Evolutionary conservation across 64 coral and sea anemone genomes (phyloP).

Genomic region (Anthopleura sola): DNA sequence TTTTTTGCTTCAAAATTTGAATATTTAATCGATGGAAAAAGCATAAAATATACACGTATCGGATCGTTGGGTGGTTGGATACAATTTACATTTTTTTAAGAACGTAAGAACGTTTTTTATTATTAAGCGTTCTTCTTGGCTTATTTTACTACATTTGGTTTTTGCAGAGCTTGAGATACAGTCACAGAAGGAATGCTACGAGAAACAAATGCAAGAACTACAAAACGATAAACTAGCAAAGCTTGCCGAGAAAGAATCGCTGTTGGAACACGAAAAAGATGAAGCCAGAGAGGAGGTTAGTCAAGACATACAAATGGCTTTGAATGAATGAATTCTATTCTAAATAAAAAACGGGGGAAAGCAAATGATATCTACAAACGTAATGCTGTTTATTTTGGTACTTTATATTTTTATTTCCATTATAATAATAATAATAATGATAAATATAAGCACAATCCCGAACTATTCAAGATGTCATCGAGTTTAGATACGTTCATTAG

Average conservation of each 20-base stretch:
- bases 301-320: background rate
- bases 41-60: background rate
- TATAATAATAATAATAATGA: no score
- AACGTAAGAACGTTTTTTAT: no score
- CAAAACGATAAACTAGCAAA: conserved; percentile 51
- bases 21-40: conserved; percentile 7
- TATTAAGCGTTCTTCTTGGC: background rate
- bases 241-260: conserved; percentile 60
- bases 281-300: conserved; percentile 31
- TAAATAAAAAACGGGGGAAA: background rate
- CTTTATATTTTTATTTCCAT: no score
- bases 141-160: background rate
- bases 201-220: conserved; percentile 48
- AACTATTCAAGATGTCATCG: background rate
- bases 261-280: conserved; percentile 57
- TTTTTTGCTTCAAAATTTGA: background rate
- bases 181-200: conserved; percentile 71
- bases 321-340: background rate
- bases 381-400: no score
- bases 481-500: no score
- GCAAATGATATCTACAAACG: no score
- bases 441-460: no score
- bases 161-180: conserved; percentile 77
- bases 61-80: background rate
- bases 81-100: background rate